Conservation (phyloP, 2,797 vertebrate species). For the Coregonus ussuriensis region DNA sequence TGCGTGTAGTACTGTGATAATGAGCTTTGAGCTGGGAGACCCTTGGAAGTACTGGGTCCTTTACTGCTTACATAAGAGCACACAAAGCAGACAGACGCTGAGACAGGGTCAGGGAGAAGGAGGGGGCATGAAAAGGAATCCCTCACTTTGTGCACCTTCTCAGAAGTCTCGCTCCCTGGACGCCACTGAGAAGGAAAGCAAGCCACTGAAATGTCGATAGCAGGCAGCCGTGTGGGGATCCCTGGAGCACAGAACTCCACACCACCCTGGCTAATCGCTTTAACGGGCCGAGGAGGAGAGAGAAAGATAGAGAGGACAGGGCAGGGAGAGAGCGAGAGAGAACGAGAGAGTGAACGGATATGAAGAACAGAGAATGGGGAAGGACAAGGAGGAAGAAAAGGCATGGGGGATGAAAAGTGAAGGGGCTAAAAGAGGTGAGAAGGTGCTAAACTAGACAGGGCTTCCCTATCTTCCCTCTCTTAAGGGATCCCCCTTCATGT, state of each 20-base stretch:
- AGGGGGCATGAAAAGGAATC: slow-evolving; percentile 30
- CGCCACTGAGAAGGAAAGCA: slow-evolving; percentile 63
- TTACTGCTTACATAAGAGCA: slow-evolving; percentile 66
- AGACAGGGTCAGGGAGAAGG: background rate
- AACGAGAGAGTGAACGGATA: slow-evolving; percentile 6
- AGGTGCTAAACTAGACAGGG: background rate
- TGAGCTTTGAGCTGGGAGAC: slow-evolving; percentile 57
- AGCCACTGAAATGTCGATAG: slow-evolving; percentile 65
- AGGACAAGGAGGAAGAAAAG: background rate
- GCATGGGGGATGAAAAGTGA: background rate
- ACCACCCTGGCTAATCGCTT: slow-evolving; percentile 67
- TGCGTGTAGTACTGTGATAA: slow-evolving; percentile 30
- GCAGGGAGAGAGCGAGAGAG: slow-evolving; percentile 30
- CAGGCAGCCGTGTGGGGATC: slow-evolving; percentile 57
- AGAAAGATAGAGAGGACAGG: slow-evolving; percentile 58
- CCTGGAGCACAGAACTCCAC: slow-evolving; percentile 52
- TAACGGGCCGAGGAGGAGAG: slow-evolving; percentile 55
- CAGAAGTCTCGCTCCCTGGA: slow-evolving; percentile 22
- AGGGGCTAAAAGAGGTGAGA: background rate
- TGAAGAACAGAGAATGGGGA: slow-evolving; percentile 18
- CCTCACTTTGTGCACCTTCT: slow-evolving; percentile 43
- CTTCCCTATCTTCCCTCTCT: background rate
- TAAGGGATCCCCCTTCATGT: slow-evolving; percentile 55
- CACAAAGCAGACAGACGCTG: slow-evolving; percentile 17
- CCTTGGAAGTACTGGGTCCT: slow-evolving; percentile 65